Percentiles rank a stretch among this genome's conserved stretches.
phyloP scores from a whole-genome alignment of 2,113 vertebrate genomes.

The Ciconia maguari region DNA sequence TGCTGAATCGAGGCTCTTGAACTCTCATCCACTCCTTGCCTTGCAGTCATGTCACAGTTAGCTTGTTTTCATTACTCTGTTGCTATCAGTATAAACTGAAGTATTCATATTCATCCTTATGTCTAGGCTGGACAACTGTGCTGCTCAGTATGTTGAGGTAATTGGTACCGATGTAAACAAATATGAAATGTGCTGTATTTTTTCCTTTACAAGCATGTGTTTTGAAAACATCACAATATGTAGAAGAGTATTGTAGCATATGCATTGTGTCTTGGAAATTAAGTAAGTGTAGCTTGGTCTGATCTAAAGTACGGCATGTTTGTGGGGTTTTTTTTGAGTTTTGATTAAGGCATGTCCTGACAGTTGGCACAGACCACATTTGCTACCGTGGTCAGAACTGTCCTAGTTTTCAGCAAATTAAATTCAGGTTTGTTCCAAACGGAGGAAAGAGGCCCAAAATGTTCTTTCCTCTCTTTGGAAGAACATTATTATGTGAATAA shows the following conservation, averaged over 20 bases:
- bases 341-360: not conserved
- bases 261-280: not conserved
- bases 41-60: not conserved
- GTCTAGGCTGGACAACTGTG: not conserved
- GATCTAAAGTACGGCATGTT: not conserved
- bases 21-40: not conserved
- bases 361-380: not conserved
- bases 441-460: not conserved
- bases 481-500: not conserved
- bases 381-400: not conserved
- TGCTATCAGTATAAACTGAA: not conserved
- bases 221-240: not conserved
- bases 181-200: not conserved
- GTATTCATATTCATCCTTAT: not conserved
- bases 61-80: not conserved
- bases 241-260: not conserved
- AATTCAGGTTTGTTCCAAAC: not conserved
- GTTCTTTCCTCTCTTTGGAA: not conserved
- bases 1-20: not conserved
- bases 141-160: not conserved
- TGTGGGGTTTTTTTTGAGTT: rapidly evolving
- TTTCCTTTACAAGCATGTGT: not conserved
- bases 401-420: not conserved
- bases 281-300: not conserved
- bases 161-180: not conserved